Percentiles rank a stretch among this genome's conserved stretches.
These are phyloP conservation scores for Lophura swinhoii DNA, from an alignment of 2,797 vertebrate genomes.

Conservation along the genomic window DNA sequence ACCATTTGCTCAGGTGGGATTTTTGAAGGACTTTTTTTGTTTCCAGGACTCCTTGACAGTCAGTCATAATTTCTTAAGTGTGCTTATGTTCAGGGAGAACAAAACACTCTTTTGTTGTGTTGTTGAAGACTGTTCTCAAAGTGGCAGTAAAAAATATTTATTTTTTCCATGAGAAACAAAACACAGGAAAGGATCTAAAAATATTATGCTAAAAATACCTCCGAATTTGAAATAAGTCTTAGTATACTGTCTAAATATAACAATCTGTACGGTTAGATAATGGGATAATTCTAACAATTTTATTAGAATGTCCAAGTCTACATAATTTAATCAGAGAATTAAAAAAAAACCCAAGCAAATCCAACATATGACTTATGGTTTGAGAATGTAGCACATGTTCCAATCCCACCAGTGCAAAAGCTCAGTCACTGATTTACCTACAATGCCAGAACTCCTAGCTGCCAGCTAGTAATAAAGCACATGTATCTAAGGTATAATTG, in stretches of 20 bases:
- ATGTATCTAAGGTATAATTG: neutral
- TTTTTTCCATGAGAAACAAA: neutral
- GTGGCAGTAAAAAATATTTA: neutral
- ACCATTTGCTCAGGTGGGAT: neutral
- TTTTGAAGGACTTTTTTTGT: neutral
- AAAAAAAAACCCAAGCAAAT: neutral
- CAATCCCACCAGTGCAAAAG: neutral
- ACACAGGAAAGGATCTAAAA: neutral
- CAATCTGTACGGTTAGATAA: neutral
- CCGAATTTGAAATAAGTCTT: neutral
- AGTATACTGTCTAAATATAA: neutral
- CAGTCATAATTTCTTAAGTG: neutral
- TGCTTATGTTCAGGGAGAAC: neutral
- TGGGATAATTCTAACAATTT: conserved; percentile 1
- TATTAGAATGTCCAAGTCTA: neutral
- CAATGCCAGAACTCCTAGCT: neutral
- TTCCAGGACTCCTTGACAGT: neutral
- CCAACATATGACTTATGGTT: neutral
- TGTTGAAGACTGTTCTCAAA: neutral
- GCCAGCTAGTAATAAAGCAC: neutral
- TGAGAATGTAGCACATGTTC: neutral
- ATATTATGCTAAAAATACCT: conserved; percentile 1
- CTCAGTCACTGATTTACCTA: neutral
- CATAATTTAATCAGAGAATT: neutral
- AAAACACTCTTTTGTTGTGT: neutral